These are phyloP conservation scores for Istiophorus platypterus DNA, from an alignment of 2,113 vertebrate species.

Conservation along the genomic window DNA sequence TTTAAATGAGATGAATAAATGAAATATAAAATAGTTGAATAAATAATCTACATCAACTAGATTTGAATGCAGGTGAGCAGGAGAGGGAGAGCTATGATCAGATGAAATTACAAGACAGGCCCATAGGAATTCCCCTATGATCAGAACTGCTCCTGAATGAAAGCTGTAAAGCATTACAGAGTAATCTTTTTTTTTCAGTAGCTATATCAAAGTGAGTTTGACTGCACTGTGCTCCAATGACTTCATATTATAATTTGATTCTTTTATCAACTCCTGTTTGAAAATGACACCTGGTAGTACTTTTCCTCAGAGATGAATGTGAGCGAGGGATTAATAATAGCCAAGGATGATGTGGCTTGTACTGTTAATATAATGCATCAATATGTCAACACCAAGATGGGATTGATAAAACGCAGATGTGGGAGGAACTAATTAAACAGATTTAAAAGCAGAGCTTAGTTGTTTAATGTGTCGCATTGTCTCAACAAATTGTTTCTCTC, in stretches of 20 bases:
- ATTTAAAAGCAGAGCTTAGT: not conserved
- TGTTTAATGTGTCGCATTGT: not conserved
- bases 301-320: slow-evolving; percentile 25
- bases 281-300: slow-evolving; percentile 62
- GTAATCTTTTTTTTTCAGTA: slow-evolving; percentile 7
- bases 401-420: slow-evolving; percentile 21
- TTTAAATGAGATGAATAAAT: not conserved
- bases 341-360: slow-evolving; percentile 18
- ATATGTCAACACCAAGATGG: slow-evolving; percentile 3
- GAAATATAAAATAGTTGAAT: not conserved
- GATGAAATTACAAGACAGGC: not conserved
- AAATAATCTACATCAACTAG: not conserved
- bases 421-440: not conserved
- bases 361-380: slow-evolving; percentile 34
- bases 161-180: slow-evolving; percentile 46
- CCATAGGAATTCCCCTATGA: not conserved
- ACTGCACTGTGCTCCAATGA: slow-evolving; percentile 31
- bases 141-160: slow-evolving; percentile 19
- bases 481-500: not conserved
- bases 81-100: not conserved
- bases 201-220: slow-evolving; percentile 15
- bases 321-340: slow-evolving; percentile 25
- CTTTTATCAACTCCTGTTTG: slow-evolving; percentile 53
- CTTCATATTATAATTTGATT: slow-evolving; percentile 57
- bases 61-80: not conserved